phyloP scores from a whole-genome alignment of 2,113 vertebrate genomes.

The Dipodomys stephensi region DNA sequence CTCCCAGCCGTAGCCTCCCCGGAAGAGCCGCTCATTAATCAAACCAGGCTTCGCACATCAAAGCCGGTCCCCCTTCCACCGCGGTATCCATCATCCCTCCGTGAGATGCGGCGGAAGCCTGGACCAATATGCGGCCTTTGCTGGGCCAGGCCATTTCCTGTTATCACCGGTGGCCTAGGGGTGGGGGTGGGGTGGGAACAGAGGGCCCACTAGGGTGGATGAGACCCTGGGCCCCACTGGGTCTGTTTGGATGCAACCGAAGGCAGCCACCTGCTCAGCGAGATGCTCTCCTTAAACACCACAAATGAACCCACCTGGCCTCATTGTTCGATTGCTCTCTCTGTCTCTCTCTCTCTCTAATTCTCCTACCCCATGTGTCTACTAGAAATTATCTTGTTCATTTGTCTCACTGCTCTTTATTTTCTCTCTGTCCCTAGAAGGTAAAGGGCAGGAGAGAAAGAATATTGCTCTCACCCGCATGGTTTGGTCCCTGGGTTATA shows the following conservation, averaged over 20 bases:
- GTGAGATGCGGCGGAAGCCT: constrained; percentile 87
- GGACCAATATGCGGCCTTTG: constrained; percentile 89
- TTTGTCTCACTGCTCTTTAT: not conserved
- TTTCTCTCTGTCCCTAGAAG: not conserved
- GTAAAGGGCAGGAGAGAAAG: not conserved
- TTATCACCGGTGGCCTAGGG: constrained; percentile 82
- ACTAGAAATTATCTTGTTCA: not conserved
- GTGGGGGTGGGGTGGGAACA: constrained; percentile 23
- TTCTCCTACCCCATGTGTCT: not conserved
- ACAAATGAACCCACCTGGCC: not conserved
- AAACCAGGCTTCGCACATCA: constrained; percentile 91
- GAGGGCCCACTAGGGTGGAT: fast-evolving
- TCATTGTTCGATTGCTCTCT: not conserved
- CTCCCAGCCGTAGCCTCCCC: constrained; percentile 88
- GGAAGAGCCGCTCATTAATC: constrained; percentile 92
- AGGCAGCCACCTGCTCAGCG: not conserved
- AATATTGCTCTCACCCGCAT: not conserved
- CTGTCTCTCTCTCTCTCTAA: not conserved
- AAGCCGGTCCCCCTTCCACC: constrained; percentile 88
- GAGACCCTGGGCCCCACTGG: fast-evolving
- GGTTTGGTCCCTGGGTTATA: not conserved
- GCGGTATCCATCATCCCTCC: constrained; percentile 89
- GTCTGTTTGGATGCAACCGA: not conserved
- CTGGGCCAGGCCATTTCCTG: constrained; percentile 86
- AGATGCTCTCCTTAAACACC: not conserved